Evolutionary conservation across 2,888 invertebrate genomes (phyloP).

Genomic region (Agrenia bidenticulata): DNA sequence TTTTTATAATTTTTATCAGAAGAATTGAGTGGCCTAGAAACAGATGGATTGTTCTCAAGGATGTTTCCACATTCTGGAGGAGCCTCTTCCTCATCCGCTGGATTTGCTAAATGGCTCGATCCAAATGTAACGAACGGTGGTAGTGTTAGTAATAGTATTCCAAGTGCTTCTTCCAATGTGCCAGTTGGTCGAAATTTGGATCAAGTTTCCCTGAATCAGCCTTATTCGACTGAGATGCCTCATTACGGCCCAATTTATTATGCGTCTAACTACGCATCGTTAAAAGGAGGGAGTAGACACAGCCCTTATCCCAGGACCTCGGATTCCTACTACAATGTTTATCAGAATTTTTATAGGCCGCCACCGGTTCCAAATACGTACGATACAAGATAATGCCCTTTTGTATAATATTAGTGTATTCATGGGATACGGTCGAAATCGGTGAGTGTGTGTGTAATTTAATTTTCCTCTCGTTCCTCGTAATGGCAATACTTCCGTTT

Average conservation of each 20-base stretch:
- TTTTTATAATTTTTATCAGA: no score
- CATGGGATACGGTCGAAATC: no score
- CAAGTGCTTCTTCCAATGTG: not conserved
- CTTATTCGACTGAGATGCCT: slow-evolving; percentile 67
- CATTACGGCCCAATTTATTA: slow-evolving; percentile 69
- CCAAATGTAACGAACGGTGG: slow-evolving; percentile 10
- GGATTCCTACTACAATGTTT: slow-evolving; percentile 50
- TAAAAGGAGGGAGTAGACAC: slow-evolving; percentile 40
- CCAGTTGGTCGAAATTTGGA: not conserved
- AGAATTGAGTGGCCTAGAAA: slow-evolving; percentile 24
- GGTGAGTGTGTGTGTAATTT: no score
- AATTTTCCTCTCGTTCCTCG: no score
- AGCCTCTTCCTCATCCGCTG: slow-evolving; percentile 10
- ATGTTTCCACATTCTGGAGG: slow-evolving; percentile 36
- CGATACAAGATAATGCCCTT: slow-evolving; percentile 50
- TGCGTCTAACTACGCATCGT: slow-evolving; percentile 55
- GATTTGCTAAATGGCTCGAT: slow-evolving; percentile 35
- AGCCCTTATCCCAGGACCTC: slow-evolving; percentile 45
- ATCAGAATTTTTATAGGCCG: slow-evolving; percentile 51
- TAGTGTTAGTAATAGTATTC: slow-evolving; percentile 10
- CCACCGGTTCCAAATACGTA: slow-evolving; percentile 50
- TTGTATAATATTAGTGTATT: no score
- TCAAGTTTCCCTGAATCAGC: slow-evolving; percentile 57
- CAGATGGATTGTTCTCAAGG: slow-evolving; percentile 42
- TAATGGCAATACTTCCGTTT: no score